Base-by-base conservation (phyloP, 2,113 vertebrate species). In the Scophthalmus maximus region DNA sequence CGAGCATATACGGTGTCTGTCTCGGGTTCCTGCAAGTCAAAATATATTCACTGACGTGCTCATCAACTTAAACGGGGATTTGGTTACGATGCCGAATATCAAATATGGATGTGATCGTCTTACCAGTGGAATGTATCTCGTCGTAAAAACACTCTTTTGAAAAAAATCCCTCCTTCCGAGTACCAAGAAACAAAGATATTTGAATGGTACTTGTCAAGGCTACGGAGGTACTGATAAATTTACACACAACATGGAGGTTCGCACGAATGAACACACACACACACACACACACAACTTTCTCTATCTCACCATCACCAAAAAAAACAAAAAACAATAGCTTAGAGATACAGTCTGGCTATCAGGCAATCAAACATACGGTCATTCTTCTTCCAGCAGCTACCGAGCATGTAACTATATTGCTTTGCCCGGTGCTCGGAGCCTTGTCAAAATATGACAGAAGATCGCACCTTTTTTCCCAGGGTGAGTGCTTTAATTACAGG, bases 401-500 rank as follows among this genome's bases (percentile, higher is more conserved):
- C 88, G 86, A 91, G 88, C 89, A 88, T 93, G 92, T 92, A 92
- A 91, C 91, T 92, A 87, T 92, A 91, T 91, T 87, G 87, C 90
- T 92, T 88, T 88, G 89, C 83, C 90, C 81, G 81, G 59, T 84
- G 93, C 93, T 94, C 60, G 89, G 89, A 93, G 92, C 91, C 93
- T 93, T 94, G 90, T 92, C 92, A 94, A 88, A 81, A 84, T 77
- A 81, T 95, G 94, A 96, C 95, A 96, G 92, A 89, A 78, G 92
- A 92, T 90, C 88, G 81, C 90, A 93, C 87, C 92, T 93, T 89
- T 88, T 91, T 90, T 91, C 86, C 87, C 80, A 85, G 90, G 91
- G 90, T 88, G 87, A 91, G 82, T 83, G 83, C 91, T 94, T 95
- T 95, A 95, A 96, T 96, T 95, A 93, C 93, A 91, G 90, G 81